phyloP scores from a whole-genome alignment of 2,797 vertebrate species.

The Cyclopterus lumpus region DNA sequence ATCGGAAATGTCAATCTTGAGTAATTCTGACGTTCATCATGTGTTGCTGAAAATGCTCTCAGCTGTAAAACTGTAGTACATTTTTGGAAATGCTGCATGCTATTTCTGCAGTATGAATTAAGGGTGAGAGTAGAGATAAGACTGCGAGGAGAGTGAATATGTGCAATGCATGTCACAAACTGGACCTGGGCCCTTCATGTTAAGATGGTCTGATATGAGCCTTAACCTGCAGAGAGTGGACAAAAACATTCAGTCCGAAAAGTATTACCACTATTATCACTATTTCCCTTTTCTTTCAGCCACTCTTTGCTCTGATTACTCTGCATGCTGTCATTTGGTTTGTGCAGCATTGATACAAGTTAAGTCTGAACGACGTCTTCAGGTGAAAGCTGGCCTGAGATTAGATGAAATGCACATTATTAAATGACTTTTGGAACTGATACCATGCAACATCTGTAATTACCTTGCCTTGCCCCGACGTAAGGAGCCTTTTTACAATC shows the following conservation, averaged over 20 bases:
- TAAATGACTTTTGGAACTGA: slow-evolving; percentile 55
- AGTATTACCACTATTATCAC: background rate
- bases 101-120: slow-evolving; percentile 25
- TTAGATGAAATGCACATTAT: slow-evolving; percentile 58
- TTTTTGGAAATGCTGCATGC: slow-evolving; percentile 30
- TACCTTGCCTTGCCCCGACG: slow-evolving; percentile 28
- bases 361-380: slow-evolving; percentile 44
- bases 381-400: slow-evolving; percentile 59
- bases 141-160: slow-evolving; percentile 1
- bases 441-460: slow-evolving; percentile 52
- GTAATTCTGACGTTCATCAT: slow-evolving; percentile 31
- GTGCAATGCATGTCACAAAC: slow-evolving; percentile 26
- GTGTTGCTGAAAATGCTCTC: slow-evolving; percentile 43
- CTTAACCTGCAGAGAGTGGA: background rate
- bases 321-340: slow-evolving; percentile 18
- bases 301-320: slow-evolving; percentile 26
- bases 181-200: slow-evolving; percentile 5
- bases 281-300: slow-evolving; percentile 2
- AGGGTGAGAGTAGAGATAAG: slow-evolving; percentile 39
- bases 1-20: slow-evolving; percentile 44
- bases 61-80: slow-evolving; percentile 25
- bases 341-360: slow-evolving; percentile 41
- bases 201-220: slow-evolving; percentile 32
- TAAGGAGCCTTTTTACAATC: slow-evolving; percentile 60
- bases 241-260: background rate